A percentile compares a stretch with the other conserved stretches of the same genome.
These are phyloP conservation scores for Cheilosia urbana DNA, from an alignment of 2,888 invertebrate genomes.

Conservation along the genomic window DNA sequence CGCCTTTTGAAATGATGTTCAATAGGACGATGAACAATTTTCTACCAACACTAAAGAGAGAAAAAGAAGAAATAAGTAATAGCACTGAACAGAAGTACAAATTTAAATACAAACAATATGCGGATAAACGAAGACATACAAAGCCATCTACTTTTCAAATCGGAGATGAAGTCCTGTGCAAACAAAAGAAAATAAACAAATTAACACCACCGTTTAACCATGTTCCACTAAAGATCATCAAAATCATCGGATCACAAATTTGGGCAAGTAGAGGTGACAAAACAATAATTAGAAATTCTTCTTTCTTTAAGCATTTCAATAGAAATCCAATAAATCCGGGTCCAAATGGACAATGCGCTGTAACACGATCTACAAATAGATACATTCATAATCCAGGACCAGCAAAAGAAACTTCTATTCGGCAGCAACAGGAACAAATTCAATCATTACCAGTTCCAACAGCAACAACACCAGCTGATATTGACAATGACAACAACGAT, in stretches of 20 bases:
- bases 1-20: not conserved
- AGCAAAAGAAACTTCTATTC: not conserved
- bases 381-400: not conserved
- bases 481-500: not conserved
- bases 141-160: not conserved
- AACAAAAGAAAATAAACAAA: not conserved
- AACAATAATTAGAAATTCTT: not conserved
- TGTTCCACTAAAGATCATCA: not conserved
- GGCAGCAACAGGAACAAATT: not conserved
- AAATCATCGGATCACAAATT: constrained; percentile 16
- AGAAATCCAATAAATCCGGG: not conserved
- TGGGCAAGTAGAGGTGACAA: not conserved
- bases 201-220: not conserved
- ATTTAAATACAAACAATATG: not conserved
- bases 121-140: not conserved
- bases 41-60: not conserved
- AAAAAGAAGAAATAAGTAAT: not conserved
- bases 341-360: too few relatives aligned
- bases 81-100: not conserved
- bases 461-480: not conserved
- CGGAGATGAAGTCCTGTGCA: not conserved
- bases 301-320: not conserved
- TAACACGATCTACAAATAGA: too few relatives aligned
- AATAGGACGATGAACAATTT: not conserved
- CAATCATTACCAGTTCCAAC: not conserved